Base-by-base conservation (phyloP, 2,888 invertebrate species). In the Beris morrisii region DNA sequence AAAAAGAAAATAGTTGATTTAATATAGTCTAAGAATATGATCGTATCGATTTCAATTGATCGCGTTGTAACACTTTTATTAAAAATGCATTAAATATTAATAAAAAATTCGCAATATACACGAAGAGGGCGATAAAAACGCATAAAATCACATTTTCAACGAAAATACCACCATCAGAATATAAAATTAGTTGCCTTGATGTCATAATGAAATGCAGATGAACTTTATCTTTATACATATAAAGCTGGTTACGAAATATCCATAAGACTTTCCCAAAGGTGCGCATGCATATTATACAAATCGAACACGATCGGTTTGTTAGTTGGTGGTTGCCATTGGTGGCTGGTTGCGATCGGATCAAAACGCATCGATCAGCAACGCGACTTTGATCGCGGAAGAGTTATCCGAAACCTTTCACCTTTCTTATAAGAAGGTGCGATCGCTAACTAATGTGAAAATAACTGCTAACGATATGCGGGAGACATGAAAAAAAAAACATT, bases 161-260 rank as follows among this genome's bases (percentile, higher is more conserved):
- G 30, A 43, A 61, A 61, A 61, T 61, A 52, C 61, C 52, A 61
- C 31, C 50, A 52, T 15, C n/a, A 12, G 61, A 61, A 50, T 12
- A 61, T 50, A 15, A 50, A 61, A 61, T 61, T 52, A 46, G 50
- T 61, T 31, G 52, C 50, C 61, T 22, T 38, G 38, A 61, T 50
- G 61, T 38, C 61, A 52, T 61, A 61, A 61, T 61, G 52, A 61
- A 61, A 61, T 61, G 61, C 61, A 61, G 61, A 50, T 61, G 61
- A 61, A 52, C 61, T 61, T 61, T 61, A 15, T 30, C 48, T 30
- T 31, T 9, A 38, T 9, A 38, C 38, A 9, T 38, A 38, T 38
- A 38, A 38, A 7, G 45, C 30, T 28, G 11, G 31, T 61, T 61
- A 61, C 61, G 61, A 61, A 50, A 61, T 61, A 58, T 52, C 30